Evolutionary conservation across 2,797 vertebrate species (phyloP).

Genomic region (Aphelocoma californica): DNA sequence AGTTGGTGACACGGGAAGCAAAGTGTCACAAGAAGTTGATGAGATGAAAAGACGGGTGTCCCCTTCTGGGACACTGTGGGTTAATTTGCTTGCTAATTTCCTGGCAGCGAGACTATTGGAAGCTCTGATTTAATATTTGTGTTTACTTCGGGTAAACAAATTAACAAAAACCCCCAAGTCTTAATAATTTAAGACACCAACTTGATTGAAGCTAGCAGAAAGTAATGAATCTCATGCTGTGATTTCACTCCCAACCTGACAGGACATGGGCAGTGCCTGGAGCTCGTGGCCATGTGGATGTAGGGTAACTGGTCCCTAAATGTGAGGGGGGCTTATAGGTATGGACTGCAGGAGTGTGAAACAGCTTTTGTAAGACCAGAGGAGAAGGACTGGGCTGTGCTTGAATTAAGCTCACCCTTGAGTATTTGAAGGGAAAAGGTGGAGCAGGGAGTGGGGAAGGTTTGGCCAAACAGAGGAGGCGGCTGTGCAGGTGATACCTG

Average conservation of each 20-base stretch:
- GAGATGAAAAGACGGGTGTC: neutral
- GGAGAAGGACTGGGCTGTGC: neutral
- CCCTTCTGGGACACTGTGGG: neutral
- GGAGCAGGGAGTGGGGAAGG: neutral
- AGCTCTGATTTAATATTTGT: slow-evolving; percentile 53
- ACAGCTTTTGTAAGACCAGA: neutral
- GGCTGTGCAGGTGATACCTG: neutral
- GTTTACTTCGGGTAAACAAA: slow-evolving; percentile 28
- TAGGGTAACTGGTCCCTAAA: neutral
- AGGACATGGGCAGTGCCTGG: neutral
- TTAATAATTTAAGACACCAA: slow-evolving; percentile 34
- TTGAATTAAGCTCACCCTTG: neutral
- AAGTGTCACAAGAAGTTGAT: neutral
- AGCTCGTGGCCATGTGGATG: neutral
- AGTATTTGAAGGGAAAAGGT: neutral
- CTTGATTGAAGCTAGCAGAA: neutral
- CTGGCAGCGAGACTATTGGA: neutral
- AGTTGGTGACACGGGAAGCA: accelerated
- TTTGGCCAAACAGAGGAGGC: neutral
- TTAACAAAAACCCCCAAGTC: neutral
- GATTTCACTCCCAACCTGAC: neutral
- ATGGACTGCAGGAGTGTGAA: neutral
- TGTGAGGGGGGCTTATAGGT: accelerated
- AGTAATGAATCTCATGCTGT: neutral
- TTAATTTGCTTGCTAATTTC: slow-evolving; percentile 39